Evolutionary conservation across 2,888 invertebrate species (phyloP), one percentile per base, ranked within the genome.

Genomic region (Torymus texanus): DNA sequence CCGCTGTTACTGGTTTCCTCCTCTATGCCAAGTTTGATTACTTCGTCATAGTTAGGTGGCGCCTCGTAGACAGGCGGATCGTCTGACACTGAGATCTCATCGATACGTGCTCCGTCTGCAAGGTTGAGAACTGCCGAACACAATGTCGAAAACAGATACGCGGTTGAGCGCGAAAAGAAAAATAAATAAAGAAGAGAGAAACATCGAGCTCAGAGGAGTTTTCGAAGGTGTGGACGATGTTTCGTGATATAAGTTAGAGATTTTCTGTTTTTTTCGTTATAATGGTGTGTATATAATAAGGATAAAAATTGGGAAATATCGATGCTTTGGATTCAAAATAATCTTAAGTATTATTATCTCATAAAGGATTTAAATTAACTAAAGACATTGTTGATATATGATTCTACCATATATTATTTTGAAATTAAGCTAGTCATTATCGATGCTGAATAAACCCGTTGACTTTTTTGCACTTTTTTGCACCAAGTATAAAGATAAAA

Each of bases 31-130:
- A 92, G 86, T 85, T 93, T 93, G 51, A 93, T 92, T n/a, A 94
- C 92, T 80, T 94, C 94, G 78, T 94, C 93, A 85, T 95, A 95
- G 81, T 94, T 93, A 0, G 95, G 95, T 0, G 95, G 95, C 0
- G 94, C 93, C 87, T 95, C 95, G 88, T 95, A 95, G 66, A 91
- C 92, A 0, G 95, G 94, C 12, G 93, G 93, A 50, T 94, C 94
- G 55, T 94, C 94, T 80, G 94, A 94, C 0, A 92, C 87, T 2
- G 88, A 86, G 66, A 91, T 92, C 87, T 91, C 89, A 86, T 91
- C 89, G 87, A 91, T 90, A 86, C 91, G 87, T 84, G 92, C 89
- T 84, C 92, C 86, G 89, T 91, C 91, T 91, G 86, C 80, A 88
- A 89, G 86, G 82, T 87, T 86, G 82, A 88, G 85, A 80, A 89